Evolutionary conservation across 2,797 vertebrate genomes (phyloP).

Genomic region (Liparis tanakae): DNA sequence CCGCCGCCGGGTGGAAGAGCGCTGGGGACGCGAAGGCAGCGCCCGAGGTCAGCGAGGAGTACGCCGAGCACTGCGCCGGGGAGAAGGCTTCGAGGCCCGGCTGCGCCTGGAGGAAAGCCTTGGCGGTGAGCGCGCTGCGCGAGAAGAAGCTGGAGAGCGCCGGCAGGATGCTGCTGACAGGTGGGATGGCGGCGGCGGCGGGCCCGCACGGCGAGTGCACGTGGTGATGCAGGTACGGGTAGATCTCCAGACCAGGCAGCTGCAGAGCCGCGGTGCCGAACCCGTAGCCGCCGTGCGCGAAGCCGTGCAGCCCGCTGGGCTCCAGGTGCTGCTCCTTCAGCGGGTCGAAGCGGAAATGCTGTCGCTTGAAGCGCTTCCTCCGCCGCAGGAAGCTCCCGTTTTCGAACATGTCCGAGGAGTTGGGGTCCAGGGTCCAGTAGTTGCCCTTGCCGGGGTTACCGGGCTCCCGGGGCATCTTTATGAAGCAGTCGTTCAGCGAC

Average conservation of each 20-base stretch:
- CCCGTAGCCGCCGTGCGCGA: constrained; percentile 75
- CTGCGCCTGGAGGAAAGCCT: constrained; percentile 78
- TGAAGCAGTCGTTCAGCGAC: constrained; percentile 88
- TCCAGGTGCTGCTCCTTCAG: constrained; percentile 81
- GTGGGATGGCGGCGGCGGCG: constrained; percentile 67
- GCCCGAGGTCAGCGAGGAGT: constrained; percentile 64
- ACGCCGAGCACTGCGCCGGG: constrained; percentile 59
- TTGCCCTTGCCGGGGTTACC: constrained; percentile 91
- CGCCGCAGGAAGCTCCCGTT: constrained; percentile 91
- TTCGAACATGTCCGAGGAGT: constrained; percentile 92
- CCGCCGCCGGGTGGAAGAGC: constrained; percentile 75
- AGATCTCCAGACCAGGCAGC: constrained; percentile 80
- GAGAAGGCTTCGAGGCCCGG: constrained; percentile 72
- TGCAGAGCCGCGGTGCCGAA: constrained; percentile 75
- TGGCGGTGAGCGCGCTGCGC: constrained; percentile 75
- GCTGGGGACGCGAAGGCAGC: constrained; percentile 71
- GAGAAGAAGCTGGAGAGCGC: constrained; percentile 84
- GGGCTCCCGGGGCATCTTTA: constrained; percentile 88
- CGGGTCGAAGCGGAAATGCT: constrained; percentile 76
- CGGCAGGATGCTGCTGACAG: constrained; percentile 82
- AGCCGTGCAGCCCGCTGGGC: constrained; percentile 67
- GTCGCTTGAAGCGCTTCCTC: constrained; percentile 90
- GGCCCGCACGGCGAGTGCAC: constrained; percentile 65
- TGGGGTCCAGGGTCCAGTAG: constrained; percentile 92
- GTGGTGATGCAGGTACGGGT: constrained; percentile 79